Evolutionary conservation across 2,797 vertebrate genomes (phyloP).

Genomic region (Neostethus bicornis): DNA sequence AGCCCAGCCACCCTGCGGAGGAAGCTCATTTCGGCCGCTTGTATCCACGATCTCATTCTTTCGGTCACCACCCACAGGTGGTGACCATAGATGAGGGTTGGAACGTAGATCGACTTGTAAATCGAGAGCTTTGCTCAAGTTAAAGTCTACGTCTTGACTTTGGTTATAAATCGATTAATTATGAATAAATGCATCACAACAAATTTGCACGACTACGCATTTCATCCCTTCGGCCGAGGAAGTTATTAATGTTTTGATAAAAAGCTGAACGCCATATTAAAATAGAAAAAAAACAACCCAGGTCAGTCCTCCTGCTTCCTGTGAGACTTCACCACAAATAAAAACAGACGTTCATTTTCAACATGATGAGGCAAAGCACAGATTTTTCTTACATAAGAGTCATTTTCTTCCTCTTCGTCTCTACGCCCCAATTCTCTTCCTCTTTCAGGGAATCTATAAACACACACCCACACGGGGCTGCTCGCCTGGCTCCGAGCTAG

Average conservation of each 20-base stretch:
- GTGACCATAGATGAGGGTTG: neutral
- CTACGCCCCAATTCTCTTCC: neutral
- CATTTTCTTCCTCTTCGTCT: conserved; percentile 1
- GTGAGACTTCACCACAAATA: conserved; percentile 6
- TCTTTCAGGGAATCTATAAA: conserved; percentile 41
- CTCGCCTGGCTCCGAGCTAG: conserved; percentile 47
- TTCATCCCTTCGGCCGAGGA: conserved; percentile 10
- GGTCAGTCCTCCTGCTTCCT: neutral
- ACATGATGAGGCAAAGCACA: conserved; percentile 22
- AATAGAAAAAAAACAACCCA: neutral
- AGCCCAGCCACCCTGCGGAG: too few species aligned
- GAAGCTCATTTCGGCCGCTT: too few species aligned
- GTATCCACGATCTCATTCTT: too few species aligned
- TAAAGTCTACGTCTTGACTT: conserved; percentile 5
- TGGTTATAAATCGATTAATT: conserved; percentile 11
- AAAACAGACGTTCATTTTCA: conserved; percentile 43
- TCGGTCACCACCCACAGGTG: too few species aligned
- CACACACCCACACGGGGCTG: conserved; percentile 27
- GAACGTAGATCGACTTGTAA: conserved; percentile 10
- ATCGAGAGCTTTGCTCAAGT: neutral
- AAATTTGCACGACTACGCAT: conserved; percentile 27
- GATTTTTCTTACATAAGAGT: conserved; percentile 36
- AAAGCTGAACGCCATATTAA: conserved; percentile 13
- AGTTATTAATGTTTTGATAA: conserved; percentile 20
- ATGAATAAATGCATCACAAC: conserved; percentile 26